A percentile compares a stretch with the other conserved stretches of the same genome.
These are phyloP conservation scores for Canis aureus DNA, from an alignment of 2,113 vertebrate species.

Conservation along the genomic window DNA sequence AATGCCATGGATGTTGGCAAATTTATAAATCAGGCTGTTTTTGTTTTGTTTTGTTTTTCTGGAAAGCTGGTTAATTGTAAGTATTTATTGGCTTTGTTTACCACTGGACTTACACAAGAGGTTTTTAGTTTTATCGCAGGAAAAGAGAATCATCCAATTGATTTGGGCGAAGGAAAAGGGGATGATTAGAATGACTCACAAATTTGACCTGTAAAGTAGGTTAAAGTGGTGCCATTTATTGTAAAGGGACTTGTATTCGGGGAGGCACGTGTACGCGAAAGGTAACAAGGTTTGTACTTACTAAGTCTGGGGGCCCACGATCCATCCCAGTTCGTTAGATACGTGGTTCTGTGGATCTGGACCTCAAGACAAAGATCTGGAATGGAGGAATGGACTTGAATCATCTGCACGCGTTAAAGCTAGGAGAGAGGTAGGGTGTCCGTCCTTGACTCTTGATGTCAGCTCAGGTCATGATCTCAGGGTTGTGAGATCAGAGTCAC, in stretches of 20 bases:
- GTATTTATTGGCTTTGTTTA: background rate
- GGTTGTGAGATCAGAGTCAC: background rate
- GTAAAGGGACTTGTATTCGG: background rate
- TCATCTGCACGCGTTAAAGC: conserved; percentile 6
- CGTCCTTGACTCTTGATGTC: background rate
- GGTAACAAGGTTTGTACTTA: background rate
- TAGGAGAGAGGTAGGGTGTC: background rate
- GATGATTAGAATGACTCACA: background rate
- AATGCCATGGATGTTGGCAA: background rate
- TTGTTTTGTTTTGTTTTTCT: background rate
- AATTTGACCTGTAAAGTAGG: background rate
- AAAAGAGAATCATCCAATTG: background rate
- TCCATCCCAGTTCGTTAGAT: background rate
- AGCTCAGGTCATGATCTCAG: background rate
- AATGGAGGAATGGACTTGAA: background rate
- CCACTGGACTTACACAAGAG: background rate
- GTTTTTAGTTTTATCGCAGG: background rate
- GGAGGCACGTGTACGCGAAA: background rate
- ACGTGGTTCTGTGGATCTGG: conserved; percentile 22
- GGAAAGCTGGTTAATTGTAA: background rate
- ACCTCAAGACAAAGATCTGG: background rate
- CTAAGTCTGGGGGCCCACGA: background rate
- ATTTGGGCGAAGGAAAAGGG: background rate
- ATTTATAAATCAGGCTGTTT: background rate
- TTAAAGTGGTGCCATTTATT: background rate